These are phyloP conservation scores for Drosophila ezoana DNA, from an alignment of 2,888 invertebrate genomes.

Conservation along the genomic window DNA sequence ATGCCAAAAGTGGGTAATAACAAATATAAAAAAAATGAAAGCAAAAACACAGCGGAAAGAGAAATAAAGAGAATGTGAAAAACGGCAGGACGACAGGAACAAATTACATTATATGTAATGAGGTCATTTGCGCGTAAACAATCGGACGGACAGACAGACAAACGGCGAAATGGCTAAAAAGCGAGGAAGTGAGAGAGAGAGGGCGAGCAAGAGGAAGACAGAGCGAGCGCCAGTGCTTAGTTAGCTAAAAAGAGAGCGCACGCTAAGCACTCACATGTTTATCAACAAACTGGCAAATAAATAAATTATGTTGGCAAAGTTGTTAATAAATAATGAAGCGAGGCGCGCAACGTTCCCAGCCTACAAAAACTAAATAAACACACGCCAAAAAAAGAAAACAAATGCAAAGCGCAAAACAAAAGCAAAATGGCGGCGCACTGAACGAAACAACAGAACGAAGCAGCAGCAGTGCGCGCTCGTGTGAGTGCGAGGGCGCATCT, in stretches of 20 bases:
- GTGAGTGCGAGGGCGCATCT: not conserved
- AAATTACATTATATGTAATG: constrained; percentile 74
- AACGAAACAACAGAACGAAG: constrained; percentile 21
- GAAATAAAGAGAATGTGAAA: not conserved
- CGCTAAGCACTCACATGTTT: constrained; percentile 60
- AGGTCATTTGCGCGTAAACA: constrained; percentile 79
- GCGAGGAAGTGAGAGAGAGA: not conserved
- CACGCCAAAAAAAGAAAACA: constrained; percentile 15
- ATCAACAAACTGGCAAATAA: constrained; percentile 73
- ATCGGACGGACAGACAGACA: constrained; percentile 57
- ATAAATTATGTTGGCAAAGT: constrained; percentile 70
- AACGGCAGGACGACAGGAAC: constrained; percentile 51
- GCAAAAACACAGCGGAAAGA: constrained; percentile 6
- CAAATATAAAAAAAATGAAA: constrained; percentile 45
- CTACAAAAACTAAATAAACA: constrained; percentile 27
- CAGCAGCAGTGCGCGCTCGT: not conserved
- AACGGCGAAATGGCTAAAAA: not conserved
- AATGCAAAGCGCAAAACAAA: constrained; percentile 29
- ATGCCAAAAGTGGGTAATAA: constrained; percentile 59
- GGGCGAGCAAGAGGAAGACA: not conserved
- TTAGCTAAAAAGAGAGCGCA: constrained; percentile 7
- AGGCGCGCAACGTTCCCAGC: constrained; percentile 25
- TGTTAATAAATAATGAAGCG: constrained; percentile 66
- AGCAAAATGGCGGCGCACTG: constrained; percentile 51
- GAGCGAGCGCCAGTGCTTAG: constrained; percentile 4